Conservation (phyloP, 2,797 vertebrate species). For the Perdix hodgsoniae region DNA sequence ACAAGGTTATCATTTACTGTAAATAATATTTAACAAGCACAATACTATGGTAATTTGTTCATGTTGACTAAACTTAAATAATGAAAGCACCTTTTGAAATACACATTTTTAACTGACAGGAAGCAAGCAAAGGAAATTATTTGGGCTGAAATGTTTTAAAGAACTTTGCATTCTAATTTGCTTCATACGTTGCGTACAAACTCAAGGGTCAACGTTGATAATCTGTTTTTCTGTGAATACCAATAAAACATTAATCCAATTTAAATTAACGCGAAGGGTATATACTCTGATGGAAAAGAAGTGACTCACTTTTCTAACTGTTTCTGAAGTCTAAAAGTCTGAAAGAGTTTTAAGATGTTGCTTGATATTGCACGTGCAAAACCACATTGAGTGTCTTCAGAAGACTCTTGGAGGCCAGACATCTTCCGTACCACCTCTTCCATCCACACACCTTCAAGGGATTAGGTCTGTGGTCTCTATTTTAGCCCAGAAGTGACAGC, state of each 20-base stretch:
- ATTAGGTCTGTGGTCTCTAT: background rate
- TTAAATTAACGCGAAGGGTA: constrained; percentile 75
- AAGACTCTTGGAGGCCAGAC: background rate
- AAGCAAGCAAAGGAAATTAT: background rate
- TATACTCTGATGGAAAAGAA: constrained; percentile 39
- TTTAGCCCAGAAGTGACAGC: background rate
- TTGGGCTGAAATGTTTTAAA: background rate
- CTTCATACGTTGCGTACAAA: background rate
- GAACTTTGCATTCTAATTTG: background rate
- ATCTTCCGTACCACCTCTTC: background rate
- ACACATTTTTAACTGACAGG: background rate
- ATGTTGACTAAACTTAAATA: background rate
- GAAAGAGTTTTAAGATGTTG: constrained; percentile 24
- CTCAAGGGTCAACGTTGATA: background rate
- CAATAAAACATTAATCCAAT: background rate
- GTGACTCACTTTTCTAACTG: background rate
- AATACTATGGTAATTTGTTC: background rate
- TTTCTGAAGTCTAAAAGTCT: constrained; percentile 21
- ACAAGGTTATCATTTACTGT: background rate
- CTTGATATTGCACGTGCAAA: constrained; percentile 76
- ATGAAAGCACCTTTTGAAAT: constrained; percentile 19
- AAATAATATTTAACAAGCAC: background rate
- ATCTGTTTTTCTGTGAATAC: background rate
- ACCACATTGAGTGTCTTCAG: constrained; percentile 56
- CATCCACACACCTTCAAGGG: background rate